Evolutionary conservation across 2,113 vertebrate species (phyloP), one percentile per base, ranked within the genome.

Genomic region (Lampris megalopsis): DNA sequence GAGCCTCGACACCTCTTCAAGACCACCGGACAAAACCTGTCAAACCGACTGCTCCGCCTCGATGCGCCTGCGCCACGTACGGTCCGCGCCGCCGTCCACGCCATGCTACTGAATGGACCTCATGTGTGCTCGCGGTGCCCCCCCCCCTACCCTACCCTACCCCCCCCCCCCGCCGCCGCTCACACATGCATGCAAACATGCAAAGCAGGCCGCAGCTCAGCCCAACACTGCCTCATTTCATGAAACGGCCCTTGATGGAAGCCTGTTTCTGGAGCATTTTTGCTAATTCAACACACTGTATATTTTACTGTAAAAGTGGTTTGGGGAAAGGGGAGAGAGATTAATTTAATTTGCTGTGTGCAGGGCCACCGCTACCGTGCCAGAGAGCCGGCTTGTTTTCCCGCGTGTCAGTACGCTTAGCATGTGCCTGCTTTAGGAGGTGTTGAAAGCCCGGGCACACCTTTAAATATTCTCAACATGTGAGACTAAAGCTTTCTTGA

Each of bases 251-350:
- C 61, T 43, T 43, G 61, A 63, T 63, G 41, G 42, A 59, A 59
- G 57, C 57, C 38, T 45, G 36, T 9, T 59, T 7, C 57, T 40
- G 57, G 42, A 63, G 61, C 42, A 5, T n/a, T 24, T 54, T 66
- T 52, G 36, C 63, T 53, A 66, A 66, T 66, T 50, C 47, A 66
- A 38, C 38, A 50, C 41, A 47, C 41, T 36, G n/a, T 63, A 47
- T 47, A 66, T 52, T 66, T 53, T 4, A 66, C 63, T 13, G 63
- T 66, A 38, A 38, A 66, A 35, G 35, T 49, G 35, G 63, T 49
- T 48, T 37, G 6, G 43, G 47, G 24, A 13, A 37, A 66, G 63
- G 9, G 63, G 47, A 41, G 47, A 13, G 47, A 38, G 63, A 40
- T 13, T 40, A n/a, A 52, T 40, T 9, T 11, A 52, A 40, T 38